phyloP scores from a whole-genome alignment of 2,113 vertebrate species.

The Hystrix cristata region DNA sequence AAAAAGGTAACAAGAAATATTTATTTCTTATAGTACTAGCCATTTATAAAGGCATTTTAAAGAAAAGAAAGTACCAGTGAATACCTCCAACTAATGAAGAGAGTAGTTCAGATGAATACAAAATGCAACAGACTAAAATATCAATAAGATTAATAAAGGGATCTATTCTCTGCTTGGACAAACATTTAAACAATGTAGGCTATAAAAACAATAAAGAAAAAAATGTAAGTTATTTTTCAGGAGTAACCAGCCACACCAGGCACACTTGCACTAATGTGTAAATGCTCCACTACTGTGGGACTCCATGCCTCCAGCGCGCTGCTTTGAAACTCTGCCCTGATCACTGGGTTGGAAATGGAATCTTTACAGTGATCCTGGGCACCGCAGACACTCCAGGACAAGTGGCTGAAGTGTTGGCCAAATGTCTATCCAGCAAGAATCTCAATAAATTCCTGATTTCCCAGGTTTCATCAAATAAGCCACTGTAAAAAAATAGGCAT shows the following conservation, averaged over 20 bases:
- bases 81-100: neutral
- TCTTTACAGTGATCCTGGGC: neutral
- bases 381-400: too few species aligned
- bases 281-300: neutral
- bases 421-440: neutral
- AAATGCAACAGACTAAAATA: neutral
- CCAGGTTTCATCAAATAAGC: neutral
- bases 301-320: neutral
- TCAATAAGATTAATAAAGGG: neutral
- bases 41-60: neutral
- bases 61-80: neutral
- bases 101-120: conserved; percentile 2
- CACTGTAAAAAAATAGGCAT: neutral
- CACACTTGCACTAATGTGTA: neutral
- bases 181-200: neutral
- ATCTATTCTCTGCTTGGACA: neutral
- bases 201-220: neutral
- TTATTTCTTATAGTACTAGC: neutral
- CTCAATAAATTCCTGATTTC: neutral
- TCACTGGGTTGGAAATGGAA: neutral
- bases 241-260: neutral
- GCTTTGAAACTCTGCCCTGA: conserved; percentile 25
- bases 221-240: neutral
- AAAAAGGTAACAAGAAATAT: conserved; percentile 35
- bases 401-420: neutral